phyloP scores from a whole-genome alignment of 2,888 invertebrate species.

The Ormia ochracea region DNA sequence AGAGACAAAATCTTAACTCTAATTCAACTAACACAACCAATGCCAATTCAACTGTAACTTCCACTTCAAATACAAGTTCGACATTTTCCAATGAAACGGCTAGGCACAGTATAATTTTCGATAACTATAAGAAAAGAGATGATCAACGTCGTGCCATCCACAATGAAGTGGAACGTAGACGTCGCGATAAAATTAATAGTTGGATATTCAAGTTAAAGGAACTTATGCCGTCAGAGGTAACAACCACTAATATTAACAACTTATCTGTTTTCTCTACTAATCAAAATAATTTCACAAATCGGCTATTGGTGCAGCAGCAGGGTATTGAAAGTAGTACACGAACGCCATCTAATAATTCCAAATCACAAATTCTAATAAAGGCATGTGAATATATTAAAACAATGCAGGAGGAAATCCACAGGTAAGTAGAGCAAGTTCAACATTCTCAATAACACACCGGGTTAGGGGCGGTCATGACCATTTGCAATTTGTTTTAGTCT shows the following conservation, averaged over 20 bases:
- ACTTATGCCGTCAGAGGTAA: constrained; percentile 83
- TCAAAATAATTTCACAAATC: constrained; percentile 14
- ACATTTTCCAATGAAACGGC: constrained; percentile 58
- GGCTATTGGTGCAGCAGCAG: constrained; percentile 17
- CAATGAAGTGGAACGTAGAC: constrained; percentile 95
- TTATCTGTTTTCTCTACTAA: not conserved
- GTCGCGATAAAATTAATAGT: constrained; percentile 96
- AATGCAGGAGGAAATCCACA: constrained; percentile 86
- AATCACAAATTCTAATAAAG: constrained; percentile 96
- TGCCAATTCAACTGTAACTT: constrained; percentile 17
- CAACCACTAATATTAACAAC: not conserved
- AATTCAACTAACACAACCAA: not conserved
- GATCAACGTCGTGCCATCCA: constrained; percentile 94
- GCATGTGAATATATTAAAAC: constrained; percentile 96
- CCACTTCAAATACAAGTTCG: constrained; percentile 2
- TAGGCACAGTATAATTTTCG: constrained; percentile 67
- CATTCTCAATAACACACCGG: not conserved
- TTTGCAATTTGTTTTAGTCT: not conserved
- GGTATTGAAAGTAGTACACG: constrained; percentile 63
- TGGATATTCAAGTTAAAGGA: constrained; percentile 96
- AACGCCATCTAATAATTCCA: constrained; percentile 84
- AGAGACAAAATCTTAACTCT: constrained; percentile 15
- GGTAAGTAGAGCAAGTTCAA: constrained; percentile 75
- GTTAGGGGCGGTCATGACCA: too few species aligned
- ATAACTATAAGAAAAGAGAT: constrained; percentile 81